These are phyloP conservation scores for Glaucidium brasilianum DNA, from an alignment of 2,113 vertebrate species.

Conservation along the genomic window DNA sequence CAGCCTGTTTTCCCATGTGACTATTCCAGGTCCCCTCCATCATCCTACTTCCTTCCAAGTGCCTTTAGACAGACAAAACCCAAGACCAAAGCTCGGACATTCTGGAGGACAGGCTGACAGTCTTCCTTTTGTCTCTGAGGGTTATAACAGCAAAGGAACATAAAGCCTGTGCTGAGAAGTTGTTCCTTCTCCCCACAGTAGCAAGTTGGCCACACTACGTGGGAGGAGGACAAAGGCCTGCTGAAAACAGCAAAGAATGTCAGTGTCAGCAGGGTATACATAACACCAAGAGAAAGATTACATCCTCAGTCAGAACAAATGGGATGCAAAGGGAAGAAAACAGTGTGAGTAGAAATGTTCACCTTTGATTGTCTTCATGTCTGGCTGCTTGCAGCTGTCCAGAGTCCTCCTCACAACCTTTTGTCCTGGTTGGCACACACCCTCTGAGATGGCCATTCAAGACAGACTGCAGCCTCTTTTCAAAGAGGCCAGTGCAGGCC, in stretches of 20 bases:
- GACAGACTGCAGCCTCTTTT: not conserved
- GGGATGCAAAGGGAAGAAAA: not conserved
- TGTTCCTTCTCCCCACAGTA: not conserved
- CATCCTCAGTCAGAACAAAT: not conserved
- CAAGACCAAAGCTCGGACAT: not conserved
- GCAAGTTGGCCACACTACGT: accelerated
- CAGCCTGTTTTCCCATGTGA: not conserved
- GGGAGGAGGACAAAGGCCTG: not conserved
- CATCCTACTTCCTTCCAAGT: not conserved
- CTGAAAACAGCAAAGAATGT: not conserved
- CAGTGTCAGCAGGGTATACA: not conserved
- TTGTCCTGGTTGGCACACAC: not conserved
- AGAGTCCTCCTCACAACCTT: not conserved
- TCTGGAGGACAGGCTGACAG: not conserved
- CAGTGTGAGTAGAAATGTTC: not conserved
- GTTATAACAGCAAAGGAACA: not conserved
- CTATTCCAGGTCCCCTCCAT: not conserved
- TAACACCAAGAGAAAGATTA: not conserved
- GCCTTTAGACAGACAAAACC: not conserved
- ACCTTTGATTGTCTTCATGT: not conserved
- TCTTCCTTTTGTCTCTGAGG: not conserved
- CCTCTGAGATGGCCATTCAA: not conserved
- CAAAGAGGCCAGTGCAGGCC: not conserved
- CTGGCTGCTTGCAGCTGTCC: not conserved
- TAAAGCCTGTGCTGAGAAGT: not conserved